Evolutionary conservation across 2,888 invertebrate genomes (phyloP), one percentile per base, ranked within the genome.

Genomic region (Strigamia maritima): DNA sequence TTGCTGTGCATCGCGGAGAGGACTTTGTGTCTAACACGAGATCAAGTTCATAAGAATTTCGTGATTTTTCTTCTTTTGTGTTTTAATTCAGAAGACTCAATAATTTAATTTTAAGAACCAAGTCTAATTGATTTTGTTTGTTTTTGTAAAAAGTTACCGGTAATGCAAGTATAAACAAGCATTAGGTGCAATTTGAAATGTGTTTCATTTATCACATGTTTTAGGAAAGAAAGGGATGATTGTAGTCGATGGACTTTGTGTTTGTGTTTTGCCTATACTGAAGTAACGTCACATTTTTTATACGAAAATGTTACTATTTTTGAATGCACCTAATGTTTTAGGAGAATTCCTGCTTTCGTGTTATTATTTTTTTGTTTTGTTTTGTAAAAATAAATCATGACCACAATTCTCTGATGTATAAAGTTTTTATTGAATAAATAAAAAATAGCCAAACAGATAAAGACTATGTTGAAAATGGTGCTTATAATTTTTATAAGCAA

Each of bases 1-100:
- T 83, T 88, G 88, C 82, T 88, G 88, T 82, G 85, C 85, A 35
- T 86, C 88, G 38, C 86, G 82, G 26, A 79, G 80, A 75, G 49
- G 81, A 10, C 80, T 82, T 78, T 83, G 83, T 79, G 80, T 74
- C 79, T 80, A 81, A 75, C 40, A 40, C 35, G n/a, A 54, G n/a
- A 14, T 44, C 44, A n/a, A 54, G 54, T 19, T 54, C 8, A 19
- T 54, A 19, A 54, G n/a, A 19, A 8, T 54, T 19, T 44, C 16
- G 44, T 16, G 44, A 16, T 22, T 54, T 54, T 19, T n/a, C 19
- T 49, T 49, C n/a, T 49, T 16, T 49, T 49, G 7, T 19, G 2
- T 2, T 10, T 2, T 2, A 14, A 14, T 44, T 44, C 8, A 44
- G n/a, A n/a, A n/a, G 31, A 2, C 31, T 31, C 6, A 6, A 31